Base-by-base conservation (phyloP, 2,888 invertebrate genomes). In the Drosophila monieri region DNA sequence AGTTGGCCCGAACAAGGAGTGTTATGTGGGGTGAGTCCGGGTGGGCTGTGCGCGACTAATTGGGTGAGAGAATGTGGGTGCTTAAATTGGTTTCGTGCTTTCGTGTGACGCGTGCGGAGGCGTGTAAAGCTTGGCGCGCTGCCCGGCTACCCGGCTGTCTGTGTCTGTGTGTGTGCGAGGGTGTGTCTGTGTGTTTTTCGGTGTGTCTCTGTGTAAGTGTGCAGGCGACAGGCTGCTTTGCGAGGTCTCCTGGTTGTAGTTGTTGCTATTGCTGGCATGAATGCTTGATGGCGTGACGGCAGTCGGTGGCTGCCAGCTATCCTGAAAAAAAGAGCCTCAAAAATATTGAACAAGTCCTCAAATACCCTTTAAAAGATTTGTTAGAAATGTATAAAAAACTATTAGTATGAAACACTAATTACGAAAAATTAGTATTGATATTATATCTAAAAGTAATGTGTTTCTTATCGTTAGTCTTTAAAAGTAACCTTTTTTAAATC, bases 51-150 rank as follows among this genome's bases (percentile, higher is more conserved):
- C 85, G 89, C 78, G 89, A 89, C 90, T 89, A 90, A 90, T 90
- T 90, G 89, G 89, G 90, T 90, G 90, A 85, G 88, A 85, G 86
- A 86, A 86, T 88, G 88, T 87, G 88, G 88, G 88, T 72, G 88
- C 81, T 88, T 85, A 88, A 88, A 88, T 88, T 88, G 88, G 88
- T 88, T 87, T 87, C 85, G 81, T 80, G 81, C 81, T 81, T 78
- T 86, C 75, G 81, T 73, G 74, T 83, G 87, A 77, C 83, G 77
- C 84, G 80, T 85, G 87, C 85, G 83, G 78, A 79, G 83, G 85
- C 85, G 77, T 88, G 81, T 84, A 85, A 69, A 81, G 80, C 78
- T 76, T 60, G 60, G 60, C 60, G 57, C 44, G 46, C 58, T 64
- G 47, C 57, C 39, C 41, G 8, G 37, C 30, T 27, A 27, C 44